phyloP scores from a whole-genome alignment of 2,113 vertebrate species.

The Podarcis raffonei region DNA sequence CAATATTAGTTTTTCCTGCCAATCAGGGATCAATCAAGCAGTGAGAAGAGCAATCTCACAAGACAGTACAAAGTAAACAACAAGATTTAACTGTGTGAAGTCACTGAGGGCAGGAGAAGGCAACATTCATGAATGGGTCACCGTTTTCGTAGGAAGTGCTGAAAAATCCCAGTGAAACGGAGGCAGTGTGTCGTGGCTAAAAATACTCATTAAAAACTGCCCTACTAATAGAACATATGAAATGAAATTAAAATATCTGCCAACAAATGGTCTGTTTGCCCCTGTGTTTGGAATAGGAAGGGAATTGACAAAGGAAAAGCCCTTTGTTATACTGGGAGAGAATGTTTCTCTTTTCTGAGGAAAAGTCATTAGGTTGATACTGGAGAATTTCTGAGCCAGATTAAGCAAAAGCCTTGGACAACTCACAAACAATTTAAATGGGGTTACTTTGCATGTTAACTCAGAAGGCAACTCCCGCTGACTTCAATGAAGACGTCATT shows the following conservation, averaged over 20 bases:
- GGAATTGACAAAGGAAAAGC: not conserved
- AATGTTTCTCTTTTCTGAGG: not conserved
- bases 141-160: not conserved
- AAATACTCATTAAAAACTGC: not conserved
- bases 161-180: not conserved
- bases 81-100: not conserved
- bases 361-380: not conserved
- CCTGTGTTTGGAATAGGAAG: not conserved
- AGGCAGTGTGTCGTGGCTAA: not conserved
- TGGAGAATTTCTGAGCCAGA: not conserved
- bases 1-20: not conserved
- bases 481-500: not conserved
- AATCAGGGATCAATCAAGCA: not conserved
- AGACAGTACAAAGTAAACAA: not conserved
- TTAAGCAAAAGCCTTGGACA: not conserved
- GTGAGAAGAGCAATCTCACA: not conserved
- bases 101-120: not conserved
- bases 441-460: not conserved
- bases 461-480: not conserved
- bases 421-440: not conserved
- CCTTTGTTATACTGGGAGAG: not conserved
- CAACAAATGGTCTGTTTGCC: not conserved
- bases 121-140: not conserved
- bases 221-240: not conserved
- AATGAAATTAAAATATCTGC: not conserved